A percentile compares a stretch with the other conserved stretches of the same genome.
Conservation (phyloP, 2,888 invertebrate genomes). For the Heteromurus nitidus region DNA sequence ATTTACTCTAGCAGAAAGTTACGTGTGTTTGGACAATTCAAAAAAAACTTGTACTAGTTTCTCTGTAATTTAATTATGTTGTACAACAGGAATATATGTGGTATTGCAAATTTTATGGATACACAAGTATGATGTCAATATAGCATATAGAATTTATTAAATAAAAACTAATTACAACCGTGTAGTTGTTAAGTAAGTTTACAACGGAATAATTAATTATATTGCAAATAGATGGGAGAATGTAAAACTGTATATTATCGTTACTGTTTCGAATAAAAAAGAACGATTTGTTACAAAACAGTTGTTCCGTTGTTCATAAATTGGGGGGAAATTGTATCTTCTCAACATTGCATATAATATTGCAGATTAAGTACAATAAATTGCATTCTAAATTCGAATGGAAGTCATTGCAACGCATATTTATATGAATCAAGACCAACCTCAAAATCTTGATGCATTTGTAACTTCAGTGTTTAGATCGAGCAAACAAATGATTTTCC, state of each 20-base stretch:
- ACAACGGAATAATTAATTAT: neutral
- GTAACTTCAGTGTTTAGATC: too few species aligned
- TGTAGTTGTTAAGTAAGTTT: neutral
- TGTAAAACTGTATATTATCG: constrained; percentile 48
- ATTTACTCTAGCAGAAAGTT: neutral
- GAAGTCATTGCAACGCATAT: too few species aligned
- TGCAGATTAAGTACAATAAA: too few species aligned
- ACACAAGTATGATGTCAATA: neutral
- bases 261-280: constrained; percentile 57
- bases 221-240: neutral
- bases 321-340: too few species aligned
- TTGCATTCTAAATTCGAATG: too few species aligned
- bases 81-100: too few species aligned
- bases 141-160: neutral
- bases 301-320: neutral
- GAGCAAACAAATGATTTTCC: too few species aligned
- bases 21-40: neutral
- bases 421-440: too few species aligned
- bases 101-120: neutral
- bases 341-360: neutral
- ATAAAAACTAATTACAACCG: constrained; percentile 1
- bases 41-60: neutral
- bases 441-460: too few species aligned
- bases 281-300: constrained; percentile 50
- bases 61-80: too few species aligned